These are phyloP conservation scores for Xylocopa sonorina DNA, from an alignment of 1,140 invertebrate species.

Conservation along the genomic window DNA sequence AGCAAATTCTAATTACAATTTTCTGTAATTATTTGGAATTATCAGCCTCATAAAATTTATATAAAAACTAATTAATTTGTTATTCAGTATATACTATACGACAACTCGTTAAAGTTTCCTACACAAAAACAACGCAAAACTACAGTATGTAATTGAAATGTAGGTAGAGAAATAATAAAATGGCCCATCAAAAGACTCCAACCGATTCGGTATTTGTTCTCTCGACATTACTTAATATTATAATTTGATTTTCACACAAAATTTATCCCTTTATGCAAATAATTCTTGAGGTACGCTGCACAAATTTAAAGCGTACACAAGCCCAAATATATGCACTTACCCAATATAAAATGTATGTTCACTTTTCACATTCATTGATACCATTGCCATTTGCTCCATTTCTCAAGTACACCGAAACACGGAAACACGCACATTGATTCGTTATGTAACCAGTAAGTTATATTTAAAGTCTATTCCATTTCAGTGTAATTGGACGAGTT, in stretches of 20 bases:
- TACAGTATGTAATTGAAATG: constrained; percentile 12
- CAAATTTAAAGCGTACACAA: constrained; percentile 23
- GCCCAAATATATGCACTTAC: constrained; percentile 33
- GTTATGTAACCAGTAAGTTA: constrained; percentile 31
- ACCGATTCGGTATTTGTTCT: not conserved
- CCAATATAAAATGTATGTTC: constrained; percentile 40
- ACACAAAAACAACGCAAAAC: constrained; percentile 23
- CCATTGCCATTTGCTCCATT: constrained; percentile 17
- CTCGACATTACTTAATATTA: constrained; percentile 4
- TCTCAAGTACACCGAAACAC: constrained; percentile 40
- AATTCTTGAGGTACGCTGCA: constrained; percentile 22
- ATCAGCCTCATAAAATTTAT: constrained; percentile 34
- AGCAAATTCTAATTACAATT: constrained; percentile 7
- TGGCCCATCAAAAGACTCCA: constrained; percentile 48
- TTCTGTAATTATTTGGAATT: constrained; percentile 33
- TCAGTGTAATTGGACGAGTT: constrained; percentile 15
- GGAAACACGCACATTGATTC: constrained; percentile 21
- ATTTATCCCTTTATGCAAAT: constrained; percentile 19
- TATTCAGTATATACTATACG: constrained; percentile 1
- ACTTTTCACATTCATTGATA: constrained; percentile 24
- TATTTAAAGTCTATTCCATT: constrained; percentile 24
- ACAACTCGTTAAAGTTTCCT: not conserved
- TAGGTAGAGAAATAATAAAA: constrained; percentile 7
- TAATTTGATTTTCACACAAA: not conserved
- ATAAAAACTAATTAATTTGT: constrained; percentile 27